Base-by-base conservation (phyloP, 1,140 invertebrate genomes). In the Drosophila setifemur region DNA sequence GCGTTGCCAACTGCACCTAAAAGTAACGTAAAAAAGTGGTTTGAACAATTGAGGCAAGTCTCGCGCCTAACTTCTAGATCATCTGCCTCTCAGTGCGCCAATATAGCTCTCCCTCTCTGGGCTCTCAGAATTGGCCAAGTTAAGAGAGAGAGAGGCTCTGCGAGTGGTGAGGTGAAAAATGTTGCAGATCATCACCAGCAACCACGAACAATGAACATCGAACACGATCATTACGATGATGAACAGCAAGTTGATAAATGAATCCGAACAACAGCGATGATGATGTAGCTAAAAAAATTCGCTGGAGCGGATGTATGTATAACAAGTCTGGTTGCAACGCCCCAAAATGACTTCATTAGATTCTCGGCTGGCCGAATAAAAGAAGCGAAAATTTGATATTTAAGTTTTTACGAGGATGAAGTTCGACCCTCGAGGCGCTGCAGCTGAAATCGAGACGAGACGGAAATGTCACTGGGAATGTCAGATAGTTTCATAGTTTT, bases 271-370 rank as follows among this genome's bases (percentile, higher is more conserved):
- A 31, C 18, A 29, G 39, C 39, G 11, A 55, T 45, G 45, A 66
- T 60, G 53, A 70, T 68, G 55, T 48, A 39, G 60, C 21, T n/a
- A 19, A n/a, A n/a, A n/a, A n/a, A n/a, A 21, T 35, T 50, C 40
- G 45, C 28, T 31, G 48, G 57, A 60, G 60, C 77, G 77, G 76
- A 82, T 81, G 78, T 81, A 76, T 53, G 71, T 75, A 81, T 71
- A 82, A 76, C 76, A 76, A 72, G 68, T 64, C 61, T 57, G 40
- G 42, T 43, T 47, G 53, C 43, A 71, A 74, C 79, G 47, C 74
- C 75, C 54, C 69, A 58, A 83, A n/a, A 83, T 83, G 79, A 63
- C 79, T 83, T 79, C 60, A 83, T 83, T 83, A 83, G 85, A 83
- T 79, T 50, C 44, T 63, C 16, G 18, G 55, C 37, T 21, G n/a